These are phyloP conservation scores for Cheilosia soror DNA, from an alignment of 2,888 invertebrate genomes.

Conservation along the genomic window DNA sequence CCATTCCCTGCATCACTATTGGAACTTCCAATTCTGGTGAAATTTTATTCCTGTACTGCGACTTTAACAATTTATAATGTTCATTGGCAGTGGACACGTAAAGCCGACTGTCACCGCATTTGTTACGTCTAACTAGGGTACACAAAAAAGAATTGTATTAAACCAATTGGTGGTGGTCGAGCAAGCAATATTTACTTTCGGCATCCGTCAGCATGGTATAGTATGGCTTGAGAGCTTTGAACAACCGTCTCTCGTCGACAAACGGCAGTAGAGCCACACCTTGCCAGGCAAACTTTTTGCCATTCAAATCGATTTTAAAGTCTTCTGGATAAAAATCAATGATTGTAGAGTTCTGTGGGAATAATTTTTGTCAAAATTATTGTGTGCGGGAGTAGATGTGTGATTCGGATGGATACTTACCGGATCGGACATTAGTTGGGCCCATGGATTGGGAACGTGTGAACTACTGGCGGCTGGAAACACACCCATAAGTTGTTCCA, in stretches of 20 bases:
- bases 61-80: constrained; percentile 88
- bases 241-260: constrained; percentile 96
- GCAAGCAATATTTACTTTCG: constrained; percentile 87
- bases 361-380: constrained; percentile 31
- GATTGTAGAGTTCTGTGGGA: constrained; percentile 92
- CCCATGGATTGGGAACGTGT: constrained; percentile 98
- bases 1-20: constrained; percentile 91
- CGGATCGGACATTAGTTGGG: constrained; percentile 94
- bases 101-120: constrained; percentile 94
- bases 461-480: constrained; percentile 98
- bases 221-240: constrained; percentile 91
- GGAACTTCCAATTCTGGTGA: constrained; percentile 85
- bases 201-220: constrained; percentile 92
- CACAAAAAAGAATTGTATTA: constrained; percentile 16
- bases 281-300: constrained; percentile 99
- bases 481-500: constrained; percentile 99
- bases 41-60: constrained; percentile 87
- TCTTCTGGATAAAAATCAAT: constrained; percentile 99
- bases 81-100: constrained; percentile 91
- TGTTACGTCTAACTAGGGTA: constrained; percentile 89
- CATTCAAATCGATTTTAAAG: constrained; percentile 98
- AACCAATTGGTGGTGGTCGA: neutral
- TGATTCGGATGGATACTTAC: constrained; percentile 84
- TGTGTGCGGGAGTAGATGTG: neutral
- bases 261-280: constrained; percentile 99